A percentile compares a stretch with the other conserved stretches of the same genome.
Conservation (phyloP, 2,888 invertebrate species). For the Euzetes globulus region DNA sequence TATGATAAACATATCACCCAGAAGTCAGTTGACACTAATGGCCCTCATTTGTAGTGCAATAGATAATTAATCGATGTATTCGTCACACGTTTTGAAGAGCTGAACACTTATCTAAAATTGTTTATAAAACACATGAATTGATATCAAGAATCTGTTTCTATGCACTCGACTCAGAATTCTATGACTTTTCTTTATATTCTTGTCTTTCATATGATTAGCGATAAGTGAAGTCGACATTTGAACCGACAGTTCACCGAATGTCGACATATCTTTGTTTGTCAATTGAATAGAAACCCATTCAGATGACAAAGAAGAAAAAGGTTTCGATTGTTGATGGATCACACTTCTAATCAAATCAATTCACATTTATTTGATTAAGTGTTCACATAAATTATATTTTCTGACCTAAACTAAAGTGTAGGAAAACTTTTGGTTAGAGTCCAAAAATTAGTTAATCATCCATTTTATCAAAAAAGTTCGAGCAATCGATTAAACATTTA, state of each 20-base stretch:
- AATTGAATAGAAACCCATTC: too few species aligned
- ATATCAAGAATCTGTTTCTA: conserved; percentile 10
- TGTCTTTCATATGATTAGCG: too few species aligned
- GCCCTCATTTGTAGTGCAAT: too few species aligned
- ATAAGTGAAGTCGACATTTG: neutral
- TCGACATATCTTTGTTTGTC: too few species aligned
- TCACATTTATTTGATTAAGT: neutral
- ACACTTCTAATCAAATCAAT: too few species aligned
- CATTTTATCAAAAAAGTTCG: neutral
- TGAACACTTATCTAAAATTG: neutral
- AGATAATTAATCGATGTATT: too few species aligned
- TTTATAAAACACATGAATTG: conserved; percentile 1
- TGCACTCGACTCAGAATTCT: conserved; percentile 1
- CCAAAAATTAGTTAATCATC: neutral
- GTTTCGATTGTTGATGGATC: too few species aligned
- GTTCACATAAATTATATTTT: neutral
- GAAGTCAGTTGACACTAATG: too few species aligned
- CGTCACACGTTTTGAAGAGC: too few species aligned
- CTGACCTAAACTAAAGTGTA: neutral
- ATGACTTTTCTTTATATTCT: neutral
- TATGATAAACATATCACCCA: too few species aligned
- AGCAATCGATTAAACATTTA: neutral
- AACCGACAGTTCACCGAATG: neutral
- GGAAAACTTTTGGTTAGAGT: neutral
- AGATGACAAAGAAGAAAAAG: too few species aligned